Evolutionary conservation across 1,140 invertebrate species (phyloP).

Genomic region (Holotrichia oblita): DNA sequence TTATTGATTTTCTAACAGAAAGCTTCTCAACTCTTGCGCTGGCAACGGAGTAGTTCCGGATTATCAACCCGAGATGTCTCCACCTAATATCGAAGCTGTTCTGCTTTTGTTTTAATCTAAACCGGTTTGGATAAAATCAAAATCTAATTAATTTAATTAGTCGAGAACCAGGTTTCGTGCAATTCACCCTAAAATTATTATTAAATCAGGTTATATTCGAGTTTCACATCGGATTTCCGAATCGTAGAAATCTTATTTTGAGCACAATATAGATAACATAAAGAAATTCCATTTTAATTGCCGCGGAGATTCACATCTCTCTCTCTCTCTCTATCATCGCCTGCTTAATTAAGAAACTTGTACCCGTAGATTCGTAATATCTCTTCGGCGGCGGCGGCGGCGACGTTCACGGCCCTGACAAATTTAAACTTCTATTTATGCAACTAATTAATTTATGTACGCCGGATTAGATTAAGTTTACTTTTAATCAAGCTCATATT

Average conservation of each 20-base stretch:
- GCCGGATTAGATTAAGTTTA: background rate
- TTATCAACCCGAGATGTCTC: background rate
- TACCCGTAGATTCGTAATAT: background rate
- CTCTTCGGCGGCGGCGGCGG: background rate
- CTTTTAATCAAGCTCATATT: slow-evolving; percentile 2
- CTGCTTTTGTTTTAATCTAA: no score
- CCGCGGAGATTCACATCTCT: background rate
- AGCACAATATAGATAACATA: no score
- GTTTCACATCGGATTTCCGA: background rate
- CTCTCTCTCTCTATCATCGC: background rate
- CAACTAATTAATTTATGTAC: background rate
- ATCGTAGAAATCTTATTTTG: no score
- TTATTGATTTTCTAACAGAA: background rate
- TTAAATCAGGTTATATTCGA: no score
- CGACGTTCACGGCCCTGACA: background rate
- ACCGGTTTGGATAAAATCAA: no score
- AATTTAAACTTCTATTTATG: slow-evolving; percentile 14
- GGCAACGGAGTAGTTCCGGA: background rate
- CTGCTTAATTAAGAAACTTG: background rate
- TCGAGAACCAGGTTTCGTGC: no score
- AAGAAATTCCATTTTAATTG: background rate
- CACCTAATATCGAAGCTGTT: no score
- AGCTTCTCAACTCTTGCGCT: background rate
- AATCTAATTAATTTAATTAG: no score
- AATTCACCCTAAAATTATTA: no score